These are phyloP conservation scores for Pygocentrus nattereri DNA, from an alignment of 2,797 vertebrate genomes.

Conservation along the genomic window DNA sequence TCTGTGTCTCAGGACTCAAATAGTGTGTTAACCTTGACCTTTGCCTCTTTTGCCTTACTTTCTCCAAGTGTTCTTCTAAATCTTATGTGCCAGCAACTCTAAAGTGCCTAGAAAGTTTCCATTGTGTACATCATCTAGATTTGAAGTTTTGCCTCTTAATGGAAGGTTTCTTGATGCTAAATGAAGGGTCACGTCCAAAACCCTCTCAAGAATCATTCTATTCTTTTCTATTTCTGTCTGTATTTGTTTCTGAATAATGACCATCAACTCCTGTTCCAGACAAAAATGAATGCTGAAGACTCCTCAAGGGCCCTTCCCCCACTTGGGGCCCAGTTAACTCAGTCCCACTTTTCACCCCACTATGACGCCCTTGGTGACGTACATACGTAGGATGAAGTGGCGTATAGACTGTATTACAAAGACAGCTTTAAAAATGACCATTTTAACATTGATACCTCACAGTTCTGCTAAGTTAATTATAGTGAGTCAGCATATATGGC, in stretches of 20 bases:
- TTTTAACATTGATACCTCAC: too few species aligned
- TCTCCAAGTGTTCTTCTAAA: constrained; percentile 51
- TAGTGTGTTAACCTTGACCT: constrained; percentile 43
- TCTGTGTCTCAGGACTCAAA: constrained; percentile 47
- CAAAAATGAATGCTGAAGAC: constrained; percentile 42
- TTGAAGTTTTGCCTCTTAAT: constrained; percentile 36
- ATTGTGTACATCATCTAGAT: constrained; percentile 50
- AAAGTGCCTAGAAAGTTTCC: constrained; percentile 46
- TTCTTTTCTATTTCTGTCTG: constrained; percentile 2
- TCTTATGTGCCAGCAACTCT: constrained; percentile 44
- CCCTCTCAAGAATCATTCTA: constrained; percentile 6
- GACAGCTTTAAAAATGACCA: too few species aligned
- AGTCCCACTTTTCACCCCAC: too few species aligned
- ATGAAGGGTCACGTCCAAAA: constrained; percentile 24
- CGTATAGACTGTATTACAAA: too few species aligned
- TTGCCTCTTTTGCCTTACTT: constrained; percentile 46
- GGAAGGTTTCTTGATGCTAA: constrained; percentile 48
- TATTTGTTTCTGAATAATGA: constrained; percentile 40
- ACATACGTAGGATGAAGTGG: too few species aligned
- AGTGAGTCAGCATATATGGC: too few species aligned
- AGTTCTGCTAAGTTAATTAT: too few species aligned
- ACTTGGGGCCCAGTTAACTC: too few species aligned
- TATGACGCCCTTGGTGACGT: too few species aligned
- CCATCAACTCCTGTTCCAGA: constrained; percentile 33
- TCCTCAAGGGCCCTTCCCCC: too few species aligned